phyloP scores from a whole-genome alignment of 92 coral and sea anemone species.

The Bergia sp. region DNA sequence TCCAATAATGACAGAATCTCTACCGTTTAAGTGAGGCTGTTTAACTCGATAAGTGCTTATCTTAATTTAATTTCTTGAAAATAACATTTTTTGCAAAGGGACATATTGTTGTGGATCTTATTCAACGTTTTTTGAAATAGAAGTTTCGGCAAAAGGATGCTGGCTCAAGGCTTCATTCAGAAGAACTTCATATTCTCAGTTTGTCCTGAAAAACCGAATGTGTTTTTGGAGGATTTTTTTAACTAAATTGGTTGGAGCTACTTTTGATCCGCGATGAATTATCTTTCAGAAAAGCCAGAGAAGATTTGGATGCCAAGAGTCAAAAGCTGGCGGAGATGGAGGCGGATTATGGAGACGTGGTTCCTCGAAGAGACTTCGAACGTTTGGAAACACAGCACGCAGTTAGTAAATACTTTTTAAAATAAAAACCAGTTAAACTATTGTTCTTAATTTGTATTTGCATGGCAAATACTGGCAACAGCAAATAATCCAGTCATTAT shows the following conservation, averaged over 20 bases:
- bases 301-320: conserved; percentile 89
- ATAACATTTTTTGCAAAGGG: no score
- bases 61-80: no score
- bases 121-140: no score
- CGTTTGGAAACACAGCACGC: conserved; percentile 75
- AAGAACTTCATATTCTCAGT: no score
- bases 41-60: no score
- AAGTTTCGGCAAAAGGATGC: not conserved
- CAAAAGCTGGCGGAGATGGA: conserved; percentile 94
- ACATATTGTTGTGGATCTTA: no score
- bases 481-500: no score
- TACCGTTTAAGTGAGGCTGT: no score
- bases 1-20: no score
- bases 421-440: not conserved
- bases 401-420: conserved; percentile 43
- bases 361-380: conserved; percentile 94
- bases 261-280: not conserved
- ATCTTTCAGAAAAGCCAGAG: conserved; percentile 90
- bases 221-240: not conserved
- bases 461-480: no score
- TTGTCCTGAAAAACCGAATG: not conserved
- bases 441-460: no score
- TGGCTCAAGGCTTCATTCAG: not conserved
- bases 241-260: not conserved
- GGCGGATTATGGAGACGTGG: conserved; percentile 98